Base-by-base conservation (phyloP, 1,140 invertebrate species). In the Phortica variegata region DNA sequence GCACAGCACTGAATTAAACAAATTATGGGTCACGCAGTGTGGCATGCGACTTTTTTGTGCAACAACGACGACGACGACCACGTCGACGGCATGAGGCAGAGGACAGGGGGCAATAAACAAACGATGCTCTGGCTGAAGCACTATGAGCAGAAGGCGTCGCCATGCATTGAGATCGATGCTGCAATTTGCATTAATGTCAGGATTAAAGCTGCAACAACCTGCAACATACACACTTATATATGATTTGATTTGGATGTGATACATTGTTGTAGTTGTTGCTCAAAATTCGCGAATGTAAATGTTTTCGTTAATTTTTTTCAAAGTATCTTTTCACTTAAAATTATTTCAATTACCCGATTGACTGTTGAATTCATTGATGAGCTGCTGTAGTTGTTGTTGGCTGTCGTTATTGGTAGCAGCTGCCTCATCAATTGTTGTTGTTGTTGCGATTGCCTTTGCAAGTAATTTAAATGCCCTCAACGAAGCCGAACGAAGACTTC, bases 301-400 rank as follows among this genome's bases (percentile, higher is more conserved):
- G 60, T 60, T 41, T 44, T 47, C 42, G 17, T 19, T 38, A 20
- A 23, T 44, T 9, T 60, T 66, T 66, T 66, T 66, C 56, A 69
- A 66, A 69, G 62, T 60, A 66, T 60, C 68, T 66, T 66, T 66
- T 66, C 63, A 68, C 62, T 66, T 66, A 60, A 66, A 66, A 66
- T 66, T 66, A 66, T 66, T 66, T 66, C 63, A 66, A 66, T 66
- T 66, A 66, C 63, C 60, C 56, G 43, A 63, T 49, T 42, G 53
- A 49, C 52, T 34, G 44, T 47, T 46, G 33, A 16, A 36, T 36
- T 13, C 12, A 12, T 13, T 36, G 33, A 46, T 15, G 43, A 21
- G 15, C 23, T 36, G 34, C 23, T 52, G 26, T 49, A 38, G 23
- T 46, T 36, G 44, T 46, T 36, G 36, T 47, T n/a, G 19, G 39